Evolutionary conservation across 37 sponge, comb jelly and placozoan genomes (phyloP).

Genomic region (Cladorhizidae sp.): DNA sequence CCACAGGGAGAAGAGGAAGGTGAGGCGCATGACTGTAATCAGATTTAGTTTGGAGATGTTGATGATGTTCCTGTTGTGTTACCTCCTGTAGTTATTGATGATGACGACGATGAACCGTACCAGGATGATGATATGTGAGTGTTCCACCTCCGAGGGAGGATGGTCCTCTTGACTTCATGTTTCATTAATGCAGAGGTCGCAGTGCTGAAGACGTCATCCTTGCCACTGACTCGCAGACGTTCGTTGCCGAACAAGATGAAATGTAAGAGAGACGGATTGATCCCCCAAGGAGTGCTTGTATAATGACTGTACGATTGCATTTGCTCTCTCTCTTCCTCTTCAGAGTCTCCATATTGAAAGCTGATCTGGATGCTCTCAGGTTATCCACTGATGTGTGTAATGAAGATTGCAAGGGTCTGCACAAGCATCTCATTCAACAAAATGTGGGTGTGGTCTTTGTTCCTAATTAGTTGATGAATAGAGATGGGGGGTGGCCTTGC

Average conservation of each 20-base stretch:
- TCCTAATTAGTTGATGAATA: too few relatives aligned
- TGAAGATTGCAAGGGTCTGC: not conserved
- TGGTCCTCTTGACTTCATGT: not conserved
- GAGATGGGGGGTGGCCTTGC: too few relatives aligned
- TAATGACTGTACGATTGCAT: too few relatives aligned
- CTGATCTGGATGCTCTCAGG: not conserved
- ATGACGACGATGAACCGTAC: slow-evolving; percentile 27
- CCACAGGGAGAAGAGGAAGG: slow-evolving; percentile 8
- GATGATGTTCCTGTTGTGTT: not conserved
- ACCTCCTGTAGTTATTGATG: slow-evolving; percentile 7
- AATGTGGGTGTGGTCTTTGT: too few relatives aligned
- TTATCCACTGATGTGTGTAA: too few relatives aligned
- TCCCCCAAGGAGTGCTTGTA: too few relatives aligned
- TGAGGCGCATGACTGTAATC: not conserved
- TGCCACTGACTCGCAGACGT: not conserved
- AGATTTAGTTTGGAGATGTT: too few relatives aligned
- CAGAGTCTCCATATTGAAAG: not conserved
- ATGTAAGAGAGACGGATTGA: not conserved
- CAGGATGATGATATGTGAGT: slow-evolving; percentile 5
- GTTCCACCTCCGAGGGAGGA: not conserved
- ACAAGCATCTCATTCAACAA: too few relatives aligned
- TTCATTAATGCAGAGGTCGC: not conserved
- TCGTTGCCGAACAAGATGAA: slow-evolving; percentile 3
- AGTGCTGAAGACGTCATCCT: not conserved
- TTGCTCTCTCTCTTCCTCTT: too few relatives aligned